Evolutionary conservation across 1,140 invertebrate species (phyloP).

Genomic region (Eubasilissa regina): DNA sequence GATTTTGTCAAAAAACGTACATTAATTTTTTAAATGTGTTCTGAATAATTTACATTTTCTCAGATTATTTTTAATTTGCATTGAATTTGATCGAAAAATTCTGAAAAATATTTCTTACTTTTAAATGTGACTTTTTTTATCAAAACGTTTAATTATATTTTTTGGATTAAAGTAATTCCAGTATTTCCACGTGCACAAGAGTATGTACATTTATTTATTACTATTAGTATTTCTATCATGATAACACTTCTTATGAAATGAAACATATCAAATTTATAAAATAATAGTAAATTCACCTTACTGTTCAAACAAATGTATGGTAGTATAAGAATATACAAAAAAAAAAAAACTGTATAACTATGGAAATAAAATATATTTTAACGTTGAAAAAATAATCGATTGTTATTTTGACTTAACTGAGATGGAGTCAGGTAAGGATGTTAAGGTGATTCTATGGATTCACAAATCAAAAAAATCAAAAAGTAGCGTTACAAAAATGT

Average conservation of each 20-base stretch:
- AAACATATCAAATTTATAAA: slow-evolving; percentile 52
- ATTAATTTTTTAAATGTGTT: too few species aligned
- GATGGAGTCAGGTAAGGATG: too few species aligned
- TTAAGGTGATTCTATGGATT: too few species aligned
- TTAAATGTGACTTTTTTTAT: too few species aligned
- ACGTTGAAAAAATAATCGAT: slow-evolving; percentile 42
- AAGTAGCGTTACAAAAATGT: too few species aligned
- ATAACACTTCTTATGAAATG: slow-evolving; percentile 53
- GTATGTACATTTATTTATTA: neutral
- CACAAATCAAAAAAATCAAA: too few species aligned
- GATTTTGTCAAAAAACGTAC: too few species aligned
- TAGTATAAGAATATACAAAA: slow-evolving; percentile 57
- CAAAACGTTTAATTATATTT: too few species aligned
- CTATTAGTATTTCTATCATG: slow-evolving; percentile 25
- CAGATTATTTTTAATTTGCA: too few species aligned
- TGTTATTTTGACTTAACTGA: too few species aligned
- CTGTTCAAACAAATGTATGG: slow-evolving; percentile 58
- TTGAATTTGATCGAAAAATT: too few species aligned
- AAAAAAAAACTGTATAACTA: slow-evolving; percentile 52
- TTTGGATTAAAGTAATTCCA: neutral
- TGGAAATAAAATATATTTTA: slow-evolving; percentile 61
- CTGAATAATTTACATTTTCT: too few species aligned
- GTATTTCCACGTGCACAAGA: neutral
- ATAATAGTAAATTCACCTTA: slow-evolving; percentile 55
- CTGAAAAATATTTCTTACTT: neutral